Base-by-base conservation (phyloP, 37 sponge, comb jelly and placozoan species). In the Chondrilla cf. caribensis region DNA sequence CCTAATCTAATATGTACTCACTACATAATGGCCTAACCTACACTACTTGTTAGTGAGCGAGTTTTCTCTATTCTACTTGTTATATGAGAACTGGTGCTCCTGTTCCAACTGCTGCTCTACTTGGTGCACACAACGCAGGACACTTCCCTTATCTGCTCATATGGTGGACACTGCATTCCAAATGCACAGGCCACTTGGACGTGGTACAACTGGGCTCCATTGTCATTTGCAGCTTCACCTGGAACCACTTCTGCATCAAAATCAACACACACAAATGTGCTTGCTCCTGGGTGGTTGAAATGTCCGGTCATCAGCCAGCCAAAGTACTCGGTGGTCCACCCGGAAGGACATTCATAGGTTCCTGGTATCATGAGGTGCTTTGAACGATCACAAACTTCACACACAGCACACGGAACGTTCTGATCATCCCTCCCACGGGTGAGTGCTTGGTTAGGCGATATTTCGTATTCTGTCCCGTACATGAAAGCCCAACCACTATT, bases 101-200 rank as follows among this genome's bases (percentile, higher is more conserved):
- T 47, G 51, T 47, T 47, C 51, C 51, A 14, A 47, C 51, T 47
- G 9, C 51, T 47, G 51, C 9, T 47, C 51, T 42, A 73, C 41
- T 73, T 38, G 76, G 43, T 40, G 76, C 76, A 73, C 43, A 73
- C 76, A n/a, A 73, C 76, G 40, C 76, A 73, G 14, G 76, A 37
- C 25, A 73, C 22, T 39, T 73, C 76, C 41, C 24, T 73, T 73
- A n/a, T 22, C 15, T 42, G 38, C 19, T 39, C 44, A 73, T 73
- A 73, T 9, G 76, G 76, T 73, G 44, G 44, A 38, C 76, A 73
- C 2, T 21, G 76, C 29, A 67, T 67, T 37, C 76, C 76, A 40
- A 22, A 43, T 1, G 17, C 25, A 38, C 76, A 73, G 14, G 29
- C 76, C 18, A 24, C 76, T 3, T 39, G 11, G 24, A 24, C 25